Percentiles rank a stretch among this genome's conserved stretches.
phyloP scores from a whole-genome alignment of 35 echinoderm and acorn worm genomes.

The Acanthaster planci region DNA sequence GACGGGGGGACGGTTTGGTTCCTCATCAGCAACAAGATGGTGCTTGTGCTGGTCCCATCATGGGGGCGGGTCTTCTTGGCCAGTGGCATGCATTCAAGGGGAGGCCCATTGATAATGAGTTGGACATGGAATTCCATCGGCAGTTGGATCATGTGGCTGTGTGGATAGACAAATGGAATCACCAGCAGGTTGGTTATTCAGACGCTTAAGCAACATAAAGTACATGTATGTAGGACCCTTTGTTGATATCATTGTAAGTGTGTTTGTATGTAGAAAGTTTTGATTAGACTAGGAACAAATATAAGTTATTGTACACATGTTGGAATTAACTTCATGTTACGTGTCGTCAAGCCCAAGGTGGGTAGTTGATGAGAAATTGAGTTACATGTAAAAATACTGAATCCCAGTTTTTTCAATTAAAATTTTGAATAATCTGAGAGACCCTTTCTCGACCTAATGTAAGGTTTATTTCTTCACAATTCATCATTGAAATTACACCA shows the following conservation, averaged over 20 bases:
- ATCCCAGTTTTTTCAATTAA: no score
- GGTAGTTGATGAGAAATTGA: no score
- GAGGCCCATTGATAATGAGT: constrained; percentile 49
- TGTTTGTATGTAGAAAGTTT: background rate
- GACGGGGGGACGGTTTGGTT: background rate
- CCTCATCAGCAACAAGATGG: background rate
- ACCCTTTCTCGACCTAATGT: no score
- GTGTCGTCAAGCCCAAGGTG: no score
- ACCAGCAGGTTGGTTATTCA: constrained; percentile 63
- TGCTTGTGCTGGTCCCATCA: background rate
- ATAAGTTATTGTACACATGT: no score
- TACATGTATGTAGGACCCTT: background rate
- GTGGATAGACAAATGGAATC: constrained; percentile 89
- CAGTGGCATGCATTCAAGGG: constrained; percentile 84
- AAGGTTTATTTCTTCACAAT: no score
- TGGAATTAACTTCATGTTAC: no score
- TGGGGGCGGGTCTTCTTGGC: constrained; percentile 1
- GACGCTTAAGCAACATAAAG: background rate
- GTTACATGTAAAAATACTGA: no score
- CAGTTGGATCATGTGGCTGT: constrained; percentile 92
- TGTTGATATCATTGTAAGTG: background rate
- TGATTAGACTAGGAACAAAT: background rate
- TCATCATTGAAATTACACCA: no score
- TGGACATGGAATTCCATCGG: constrained; percentile 83
- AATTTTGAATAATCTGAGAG: no score